Conservation (phyloP, 2,888 invertebrate species). For the Hirtodrosophila alboralis region DNA sequence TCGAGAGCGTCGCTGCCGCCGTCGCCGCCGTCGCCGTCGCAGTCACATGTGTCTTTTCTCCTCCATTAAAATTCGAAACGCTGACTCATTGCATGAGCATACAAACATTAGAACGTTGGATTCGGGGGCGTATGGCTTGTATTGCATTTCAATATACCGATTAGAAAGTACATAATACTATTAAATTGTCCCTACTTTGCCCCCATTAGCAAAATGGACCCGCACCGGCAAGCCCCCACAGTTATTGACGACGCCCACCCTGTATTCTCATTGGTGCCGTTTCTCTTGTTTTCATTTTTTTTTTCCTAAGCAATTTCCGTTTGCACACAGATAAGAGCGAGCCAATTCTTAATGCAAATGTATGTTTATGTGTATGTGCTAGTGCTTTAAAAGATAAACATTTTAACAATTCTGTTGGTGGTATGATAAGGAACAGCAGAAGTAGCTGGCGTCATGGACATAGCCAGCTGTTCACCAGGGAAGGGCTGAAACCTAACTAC, state of each 20-base stretch:
- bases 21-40: background rate
- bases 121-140: conserved; percentile 1
- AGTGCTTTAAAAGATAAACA: conserved; percentile 19
- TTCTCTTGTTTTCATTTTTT: conserved; percentile 13
- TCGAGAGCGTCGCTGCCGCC: background rate
- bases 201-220: background rate
- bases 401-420: conserved; percentile 7
- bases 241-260: conserved; percentile 36
- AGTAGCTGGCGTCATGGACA: too few relatives aligned
- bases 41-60: background rate
- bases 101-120: background rate
- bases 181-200: background rate
- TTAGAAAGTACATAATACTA: conserved; percentile 14
- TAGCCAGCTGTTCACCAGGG: too few relatives aligned
- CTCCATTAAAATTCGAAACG: background rate
- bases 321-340: conserved; percentile 33
- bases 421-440: too few relatives aligned
- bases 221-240: too few relatives aligned
- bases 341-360: conserved; percentile 3
- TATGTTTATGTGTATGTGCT: background rate
- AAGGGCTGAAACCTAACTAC: too few relatives aligned
- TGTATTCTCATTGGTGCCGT: conserved; percentile 4
- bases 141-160: conserved; percentile 14
- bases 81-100: conserved; percentile 19
- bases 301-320: conserved; percentile 41